phyloP scores from a whole-genome alignment of 2,888 invertebrate species.

The Hoplodrina blanda region DNA sequence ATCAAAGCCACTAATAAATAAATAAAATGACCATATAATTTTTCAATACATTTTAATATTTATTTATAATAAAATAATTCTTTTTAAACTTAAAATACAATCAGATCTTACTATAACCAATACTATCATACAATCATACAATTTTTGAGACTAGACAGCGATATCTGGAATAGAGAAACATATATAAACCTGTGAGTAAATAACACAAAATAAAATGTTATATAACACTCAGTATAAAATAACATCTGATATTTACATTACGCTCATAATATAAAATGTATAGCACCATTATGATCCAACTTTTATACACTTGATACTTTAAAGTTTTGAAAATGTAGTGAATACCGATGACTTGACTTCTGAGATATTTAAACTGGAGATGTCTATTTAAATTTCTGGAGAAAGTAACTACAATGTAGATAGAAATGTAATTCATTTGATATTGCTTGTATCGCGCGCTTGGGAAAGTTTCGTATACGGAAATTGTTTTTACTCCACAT shows the following conservation, averaged over 20 bases:
- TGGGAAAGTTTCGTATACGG: too few species aligned
- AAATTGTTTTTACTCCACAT: too few species aligned
- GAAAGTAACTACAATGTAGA: background rate
- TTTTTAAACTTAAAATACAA: slow-evolving; percentile 81
- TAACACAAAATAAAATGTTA: slow-evolving; percentile 52
- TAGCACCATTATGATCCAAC: slow-evolving; percentile 83
- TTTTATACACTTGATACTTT: slow-evolving; percentile 43
- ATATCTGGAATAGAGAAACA: slow-evolving; percentile 72
- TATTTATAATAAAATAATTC: slow-evolving; percentile 81
- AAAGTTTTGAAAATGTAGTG: background rate
- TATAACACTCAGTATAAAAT: slow-evolving; percentile 47
- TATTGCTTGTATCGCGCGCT: too few species aligned
- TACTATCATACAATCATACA: slow-evolving; percentile 77
- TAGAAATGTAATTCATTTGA: too few species aligned
- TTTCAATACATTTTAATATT: slow-evolving; percentile 74
- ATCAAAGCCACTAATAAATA: background rate
- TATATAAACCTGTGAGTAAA: slow-evolving; percentile 59
- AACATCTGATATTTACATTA: slow-evolving; percentile 65
- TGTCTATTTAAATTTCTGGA: background rate
- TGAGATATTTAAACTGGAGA: background rate
- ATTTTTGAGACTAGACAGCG: slow-evolving; percentile 88
- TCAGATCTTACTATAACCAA: slow-evolving; percentile 83
- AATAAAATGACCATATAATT: slow-evolving; percentile 27
- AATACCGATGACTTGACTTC: background rate
- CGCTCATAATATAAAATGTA: slow-evolving; percentile 44